Evolutionary conservation across 2,113 vertebrate genomes (phyloP).

Genomic region (Oncorhynchus tshawytscha): DNA sequence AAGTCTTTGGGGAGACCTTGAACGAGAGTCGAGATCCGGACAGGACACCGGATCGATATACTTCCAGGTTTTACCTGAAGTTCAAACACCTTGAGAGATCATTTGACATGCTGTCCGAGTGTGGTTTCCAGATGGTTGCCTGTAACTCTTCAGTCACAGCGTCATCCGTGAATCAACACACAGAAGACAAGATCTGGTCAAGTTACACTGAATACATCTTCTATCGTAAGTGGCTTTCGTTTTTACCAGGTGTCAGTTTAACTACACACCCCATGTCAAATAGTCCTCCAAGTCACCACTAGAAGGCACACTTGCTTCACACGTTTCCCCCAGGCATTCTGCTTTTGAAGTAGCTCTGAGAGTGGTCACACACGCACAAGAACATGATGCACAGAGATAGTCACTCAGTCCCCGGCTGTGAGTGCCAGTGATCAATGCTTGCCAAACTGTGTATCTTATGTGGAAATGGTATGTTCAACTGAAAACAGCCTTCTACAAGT

Average conservation of each 20-base stretch:
- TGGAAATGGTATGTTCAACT: too few relatives aligned
- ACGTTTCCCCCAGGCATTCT: neutral
- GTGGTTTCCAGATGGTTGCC: conserved; percentile 97
- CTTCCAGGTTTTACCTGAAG: conserved; percentile 96
- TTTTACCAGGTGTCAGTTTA: too few relatives aligned
- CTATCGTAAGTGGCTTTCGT: conserved; percentile 87
- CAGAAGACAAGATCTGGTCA: conserved; percentile 97
- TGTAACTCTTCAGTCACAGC: conserved; percentile 97
- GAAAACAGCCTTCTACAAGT: too few relatives aligned
- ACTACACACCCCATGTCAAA: neutral
- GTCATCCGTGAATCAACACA: conserved; percentile 89
- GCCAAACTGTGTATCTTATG: too few relatives aligned
- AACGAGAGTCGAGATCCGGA: conserved; percentile 98
- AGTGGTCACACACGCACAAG: too few relatives aligned
- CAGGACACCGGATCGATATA: conserved; percentile 93
- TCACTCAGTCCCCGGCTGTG: too few relatives aligned
- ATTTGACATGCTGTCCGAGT: conserved; percentile 98
- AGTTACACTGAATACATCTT: conserved; percentile 99
- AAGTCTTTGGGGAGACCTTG: conserved; percentile 96
- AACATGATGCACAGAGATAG: too few relatives aligned
- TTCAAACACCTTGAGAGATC: conserved; percentile 97
- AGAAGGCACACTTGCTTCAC: conserved; percentile 59
- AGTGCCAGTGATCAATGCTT: too few relatives aligned
- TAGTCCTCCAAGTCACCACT: conserved; percentile 34
- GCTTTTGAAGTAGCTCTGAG: too few relatives aligned